Evolutionary conservation across 2,888 invertebrate species (phyloP), one percentile per base, ranked within the genome.

Genomic region (Agonopterix heracliana): DNA sequence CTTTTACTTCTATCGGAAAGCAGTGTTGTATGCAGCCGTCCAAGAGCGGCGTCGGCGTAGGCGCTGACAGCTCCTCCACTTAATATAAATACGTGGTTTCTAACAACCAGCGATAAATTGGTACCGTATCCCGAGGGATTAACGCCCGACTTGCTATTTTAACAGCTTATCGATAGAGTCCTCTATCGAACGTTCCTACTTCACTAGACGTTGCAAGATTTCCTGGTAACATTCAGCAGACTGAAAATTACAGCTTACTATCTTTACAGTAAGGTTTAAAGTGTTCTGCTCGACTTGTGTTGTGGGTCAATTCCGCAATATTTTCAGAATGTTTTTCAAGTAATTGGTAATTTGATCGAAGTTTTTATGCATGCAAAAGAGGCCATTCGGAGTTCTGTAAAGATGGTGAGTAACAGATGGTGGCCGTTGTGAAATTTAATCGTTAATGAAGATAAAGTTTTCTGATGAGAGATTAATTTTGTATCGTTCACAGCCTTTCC

Each of bases 21-120:
- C 68, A 55, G 57, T 80, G 65, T 81, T 81, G 87, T 75, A 86
- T 87, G 74, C 64, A 72, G 64, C 85, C 82, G 59, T 86, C 84
- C 87, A 77, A 57, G 36, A 40, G 60, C 66, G 66, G 76, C 78
- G 74, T 78, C 79, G 70, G 84, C 81, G 86, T 86, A 81, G 83
- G 85, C 76, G 87, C 80, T 79, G 85, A 87, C 84, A 85, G 85
- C 80, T 81, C 66, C 77, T 73, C 85, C 82, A 86, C 87, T 85
- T 85, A 83, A 86, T 87, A 88, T 87, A 87, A 85, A 88, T 85
- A 85, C 80, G 76, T 74, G 74, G 78, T 79, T 79, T 69, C 76
- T 78, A 80, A 84, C 83, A 74, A 74, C 72, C 69, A 74, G 75
- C 76, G 74, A 81, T 86, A 85, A 83, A 83, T 84, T 77, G 72